A percentile compares a stretch with the other conserved stretches of the same genome.
Conservation (phyloP, 2,888 invertebrate genomes). For the Diogma glabrata region DNA sequence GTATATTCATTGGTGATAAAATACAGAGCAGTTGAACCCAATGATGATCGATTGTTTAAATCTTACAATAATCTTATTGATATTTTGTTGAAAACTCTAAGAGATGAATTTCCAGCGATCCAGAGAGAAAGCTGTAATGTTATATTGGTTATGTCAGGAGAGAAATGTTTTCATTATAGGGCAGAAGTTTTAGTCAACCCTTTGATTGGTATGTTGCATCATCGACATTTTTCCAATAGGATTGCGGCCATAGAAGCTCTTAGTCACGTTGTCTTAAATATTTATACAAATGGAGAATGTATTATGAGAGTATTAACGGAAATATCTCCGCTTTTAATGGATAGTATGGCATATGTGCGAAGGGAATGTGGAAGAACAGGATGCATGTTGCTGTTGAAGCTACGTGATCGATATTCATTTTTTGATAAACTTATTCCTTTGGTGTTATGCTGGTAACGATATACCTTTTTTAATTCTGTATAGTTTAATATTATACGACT, state of each 20-base stretch:
- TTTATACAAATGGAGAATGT: constrained; percentile 52
- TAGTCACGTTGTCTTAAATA: constrained; percentile 51
- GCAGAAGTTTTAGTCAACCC: constrained; percentile 64
- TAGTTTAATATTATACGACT: neutral
- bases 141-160: constrained; percentile 50
- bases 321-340: constrained; percentile 80
- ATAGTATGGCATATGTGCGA: constrained; percentile 67
- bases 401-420: constrained; percentile 80
- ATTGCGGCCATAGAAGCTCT: constrained; percentile 62
- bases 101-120: constrained; percentile 70
- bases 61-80: constrained; percentile 48
- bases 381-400: constrained; percentile 62
- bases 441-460: constrained; percentile 59
- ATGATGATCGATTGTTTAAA: constrained; percentile 32
- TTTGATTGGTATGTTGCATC: constrained; percentile 56
- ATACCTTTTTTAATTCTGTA: no score
- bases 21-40: constrained; percentile 45
- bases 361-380: constrained; percentile 64
- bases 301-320: constrained; percentile 63
- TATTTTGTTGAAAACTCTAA: constrained; percentile 58
- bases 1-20: constrained; percentile 52
- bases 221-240: constrained; percentile 74
- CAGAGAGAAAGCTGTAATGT: constrained; percentile 67
- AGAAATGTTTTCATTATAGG: constrained; percentile 62
- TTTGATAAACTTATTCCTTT: constrained; percentile 78